Percentiles rank a stretch among this genome's conserved stretches.
Evolutionary conservation across 2,797 vertebrate genomes (phyloP).

Genomic region (Rhabdomys pumilio): DNA sequence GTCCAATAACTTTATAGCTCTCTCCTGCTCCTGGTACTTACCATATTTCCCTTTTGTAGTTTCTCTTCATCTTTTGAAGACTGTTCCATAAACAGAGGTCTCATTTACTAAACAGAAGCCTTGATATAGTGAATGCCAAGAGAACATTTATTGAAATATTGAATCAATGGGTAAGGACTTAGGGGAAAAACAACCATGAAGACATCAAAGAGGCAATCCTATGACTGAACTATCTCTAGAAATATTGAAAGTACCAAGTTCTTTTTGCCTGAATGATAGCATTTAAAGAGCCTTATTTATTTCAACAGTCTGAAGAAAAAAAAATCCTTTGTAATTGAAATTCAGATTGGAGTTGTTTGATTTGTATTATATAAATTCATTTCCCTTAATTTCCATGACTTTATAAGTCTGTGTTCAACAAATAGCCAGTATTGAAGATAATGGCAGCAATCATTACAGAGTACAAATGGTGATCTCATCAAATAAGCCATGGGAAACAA

Average conservation of each 20-base stretch:
- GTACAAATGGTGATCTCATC: neutral
- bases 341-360: neutral
- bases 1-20: neutral
- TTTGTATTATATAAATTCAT: slow-evolving; percentile 3
- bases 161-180: neutral
- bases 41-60: neutral
- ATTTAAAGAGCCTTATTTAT: neutral
- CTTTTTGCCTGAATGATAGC: neutral
- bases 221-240: neutral
- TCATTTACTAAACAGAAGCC: neutral
- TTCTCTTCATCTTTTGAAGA: neutral
- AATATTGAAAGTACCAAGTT: neutral
- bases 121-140: neutral
- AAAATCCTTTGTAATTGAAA: neutral
- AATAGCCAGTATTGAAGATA: neutral
- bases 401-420: neutral
- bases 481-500: neutral
- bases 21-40: neutral
- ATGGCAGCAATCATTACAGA: neutral
- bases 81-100: neutral
- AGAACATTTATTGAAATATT: neutral
- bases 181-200: neutral
- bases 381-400: neutral
- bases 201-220: neutral
- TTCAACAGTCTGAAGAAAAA: slow-evolving; percentile 1